Base-by-base conservation (phyloP, 2,797 vertebrate species). In the Benthosema pterotum region DNA sequence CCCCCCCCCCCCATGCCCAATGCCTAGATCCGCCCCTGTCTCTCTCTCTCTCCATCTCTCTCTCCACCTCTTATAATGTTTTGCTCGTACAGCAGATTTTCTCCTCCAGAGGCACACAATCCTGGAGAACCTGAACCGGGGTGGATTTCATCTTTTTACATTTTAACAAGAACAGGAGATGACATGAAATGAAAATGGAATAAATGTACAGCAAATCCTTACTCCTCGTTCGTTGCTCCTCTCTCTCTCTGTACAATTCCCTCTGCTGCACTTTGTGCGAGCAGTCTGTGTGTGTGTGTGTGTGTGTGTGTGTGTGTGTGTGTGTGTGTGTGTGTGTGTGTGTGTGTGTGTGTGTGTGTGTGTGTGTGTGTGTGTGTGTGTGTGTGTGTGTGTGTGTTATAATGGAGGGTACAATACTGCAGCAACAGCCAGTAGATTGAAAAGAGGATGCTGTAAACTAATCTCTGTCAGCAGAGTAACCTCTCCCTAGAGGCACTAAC, bases 401-500 rank as follows among this genome's bases (percentile, higher is more conserved):
- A 47, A 19, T 22, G 28, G 11, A 1, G 5, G 38, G 48, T 42
- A 63, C 59, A 62, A 48, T 63, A 52, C 59, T 48, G 60, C 57
- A 71, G 67, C 71, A 75, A 74, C 54, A 57, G 43, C 63, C 55
- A 64, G 65, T 68, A 84, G 81, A 81, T 79, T 87, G 80, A 88
- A 79, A 74, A 63, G 55, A 45, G 71, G 47, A 69, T 78, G 76
- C 79, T 85, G 74, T 82, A 79, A 88, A 86, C 78, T 84, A 84
- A 89, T 90, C 80, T 82, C 82, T 83, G 81, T 83, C 77, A 85
- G 80, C 77, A 66, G 73, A 46, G 62, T 70, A 63, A 76, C 66
- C 50, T 75, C 63, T 77, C 72, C 78, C 79, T 48, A 43, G 67
- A 85, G 84, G 63, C 74, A 49, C 64, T 53, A 66, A 78, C 71